These are phyloP conservation scores for Huso huso DNA, from an alignment of 2,797 vertebrate genomes.

Conservation along the genomic window DNA sequence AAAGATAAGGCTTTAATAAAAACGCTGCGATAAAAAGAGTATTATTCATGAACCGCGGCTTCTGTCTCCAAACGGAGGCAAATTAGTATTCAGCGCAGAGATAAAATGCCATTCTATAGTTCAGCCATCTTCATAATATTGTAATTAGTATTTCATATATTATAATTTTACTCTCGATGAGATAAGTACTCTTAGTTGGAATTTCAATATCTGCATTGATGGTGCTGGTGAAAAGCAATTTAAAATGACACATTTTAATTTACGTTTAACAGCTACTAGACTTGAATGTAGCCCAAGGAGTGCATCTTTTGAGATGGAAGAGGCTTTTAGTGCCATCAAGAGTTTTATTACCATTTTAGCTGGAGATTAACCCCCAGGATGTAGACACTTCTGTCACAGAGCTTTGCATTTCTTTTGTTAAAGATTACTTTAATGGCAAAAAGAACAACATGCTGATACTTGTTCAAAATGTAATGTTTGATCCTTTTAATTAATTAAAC, in stretches of 20 bases:
- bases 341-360: conserved; percentile 33
- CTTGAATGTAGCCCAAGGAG: conserved; percentile 43
- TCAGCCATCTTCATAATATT: conserved; percentile 66
- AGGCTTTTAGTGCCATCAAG: conserved; percentile 32
- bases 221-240: conserved; percentile 47
- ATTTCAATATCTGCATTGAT: conserved; percentile 58
- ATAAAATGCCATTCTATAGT: conserved; percentile 58
- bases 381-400: neutral
- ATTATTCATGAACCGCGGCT: conserved; percentile 28
- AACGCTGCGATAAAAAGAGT: conserved; percentile 22
- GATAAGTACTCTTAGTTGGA: conserved; percentile 64
- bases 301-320: conserved; percentile 33
- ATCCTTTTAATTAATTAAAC: too few relatives aligned
- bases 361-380: conserved; percentile 2
- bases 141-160: conserved; percentile 53
- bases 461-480: too few relatives aligned
- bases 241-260: conserved; percentile 59
- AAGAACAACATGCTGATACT: too few relatives aligned
- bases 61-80: conserved; percentile 44
- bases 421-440: too few relatives aligned
- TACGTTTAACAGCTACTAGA: conserved; percentile 37
- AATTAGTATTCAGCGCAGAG: conserved; percentile 59
- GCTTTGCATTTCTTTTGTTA: too few relatives aligned
- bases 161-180: conserved; percentile 58
- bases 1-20: conserved; percentile 21